These are phyloP conservation scores for Hermaeophaga mercurialis DNA, from an alignment of 2,888 invertebrate genomes.

Conservation along the genomic window DNA sequence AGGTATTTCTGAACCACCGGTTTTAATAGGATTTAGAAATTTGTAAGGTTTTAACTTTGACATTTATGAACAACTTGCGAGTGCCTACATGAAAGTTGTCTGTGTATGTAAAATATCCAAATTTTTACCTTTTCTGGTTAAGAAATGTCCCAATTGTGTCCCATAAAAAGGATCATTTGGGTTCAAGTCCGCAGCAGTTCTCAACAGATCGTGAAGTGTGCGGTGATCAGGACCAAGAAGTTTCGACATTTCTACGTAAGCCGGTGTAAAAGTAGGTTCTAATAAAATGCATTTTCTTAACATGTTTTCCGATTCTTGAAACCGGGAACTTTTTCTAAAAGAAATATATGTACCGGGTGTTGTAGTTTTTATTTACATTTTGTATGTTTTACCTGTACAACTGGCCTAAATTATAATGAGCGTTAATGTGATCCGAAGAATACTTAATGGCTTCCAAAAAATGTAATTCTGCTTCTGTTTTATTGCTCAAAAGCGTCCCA, in stretches of 20 bases:
- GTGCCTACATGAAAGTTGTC: too few relatives aligned
- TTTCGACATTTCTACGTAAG: constrained; percentile 69
- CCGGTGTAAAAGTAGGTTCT: constrained; percentile 72
- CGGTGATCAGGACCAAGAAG: constrained; percentile 62
- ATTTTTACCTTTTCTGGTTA: constrained; percentile 65
- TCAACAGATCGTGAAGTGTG: constrained; percentile 64
- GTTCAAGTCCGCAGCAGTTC: constrained; percentile 69
- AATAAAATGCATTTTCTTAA: constrained; percentile 69
- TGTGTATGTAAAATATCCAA: too few relatives aligned
- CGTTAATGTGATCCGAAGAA: constrained; percentile 78
- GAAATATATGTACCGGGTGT: too few relatives aligned
- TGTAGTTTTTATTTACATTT: too few relatives aligned
- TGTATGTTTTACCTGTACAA: constrained; percentile 71
- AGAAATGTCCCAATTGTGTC: constrained; percentile 74
- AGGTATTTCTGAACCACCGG: too few relatives aligned
- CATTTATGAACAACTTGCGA: too few relatives aligned
- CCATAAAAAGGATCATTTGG: constrained; percentile 72
- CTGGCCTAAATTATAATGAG: constrained; percentile 83
- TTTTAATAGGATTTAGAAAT: too few relatives aligned
- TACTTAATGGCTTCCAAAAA: constrained; percentile 75
- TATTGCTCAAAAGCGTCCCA: constrained; percentile 74
- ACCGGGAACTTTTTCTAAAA: constrained; percentile 69
- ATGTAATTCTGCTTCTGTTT: constrained; percentile 74
- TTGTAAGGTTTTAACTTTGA: too few relatives aligned
- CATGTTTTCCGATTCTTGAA: constrained; percentile 69